These are phyloP conservation scores for Anguilla rostrata DNA, from an alignment of 2,113 vertebrate species.

Conservation along the genomic window DNA sequence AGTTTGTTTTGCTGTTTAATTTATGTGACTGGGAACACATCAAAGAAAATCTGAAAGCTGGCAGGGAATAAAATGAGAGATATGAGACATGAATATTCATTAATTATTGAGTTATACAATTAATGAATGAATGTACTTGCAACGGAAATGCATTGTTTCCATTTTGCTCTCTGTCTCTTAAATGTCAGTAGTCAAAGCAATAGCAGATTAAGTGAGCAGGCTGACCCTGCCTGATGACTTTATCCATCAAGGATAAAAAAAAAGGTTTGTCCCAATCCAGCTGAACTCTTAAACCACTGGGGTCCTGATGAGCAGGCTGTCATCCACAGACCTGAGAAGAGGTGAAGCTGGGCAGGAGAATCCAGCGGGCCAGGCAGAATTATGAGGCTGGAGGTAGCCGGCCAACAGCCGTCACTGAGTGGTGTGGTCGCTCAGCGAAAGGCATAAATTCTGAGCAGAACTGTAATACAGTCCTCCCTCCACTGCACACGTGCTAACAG, in stretches of 20 bases:
- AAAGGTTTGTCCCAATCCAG: conserved; percentile 31
- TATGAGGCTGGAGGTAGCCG: neutral
- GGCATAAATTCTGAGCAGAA: neutral
- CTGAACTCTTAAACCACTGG: conserved; percentile 35
- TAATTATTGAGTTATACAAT: conserved; percentile 18
- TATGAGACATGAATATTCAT: conserved; percentile 18
- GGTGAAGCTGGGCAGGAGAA: neutral
- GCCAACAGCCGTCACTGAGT: neutral
- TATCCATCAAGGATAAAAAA: conserved; percentile 30
- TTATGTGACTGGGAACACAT: neutral
- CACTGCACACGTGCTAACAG: neutral
- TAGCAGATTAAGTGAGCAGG: neutral
- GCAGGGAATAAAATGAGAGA: neutral
- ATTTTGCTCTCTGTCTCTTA: neutral
- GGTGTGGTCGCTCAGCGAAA: neutral
- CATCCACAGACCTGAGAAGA: conserved; percentile 12
- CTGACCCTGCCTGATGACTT: conserved; percentile 5
- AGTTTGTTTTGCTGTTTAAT: conserved; percentile 14
- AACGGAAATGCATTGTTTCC: neutral
- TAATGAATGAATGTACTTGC: conserved; percentile 21
- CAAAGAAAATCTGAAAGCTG: neutral
- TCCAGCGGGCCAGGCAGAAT: neutral
- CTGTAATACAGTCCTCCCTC: neutral
- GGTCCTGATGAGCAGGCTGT: conserved; percentile 23
- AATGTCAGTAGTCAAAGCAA: neutral